These are phyloP conservation scores for Neomonachus schauinslandi DNA, from an alignment of 2,113 vertebrate species.

Conservation along the genomic window DNA sequence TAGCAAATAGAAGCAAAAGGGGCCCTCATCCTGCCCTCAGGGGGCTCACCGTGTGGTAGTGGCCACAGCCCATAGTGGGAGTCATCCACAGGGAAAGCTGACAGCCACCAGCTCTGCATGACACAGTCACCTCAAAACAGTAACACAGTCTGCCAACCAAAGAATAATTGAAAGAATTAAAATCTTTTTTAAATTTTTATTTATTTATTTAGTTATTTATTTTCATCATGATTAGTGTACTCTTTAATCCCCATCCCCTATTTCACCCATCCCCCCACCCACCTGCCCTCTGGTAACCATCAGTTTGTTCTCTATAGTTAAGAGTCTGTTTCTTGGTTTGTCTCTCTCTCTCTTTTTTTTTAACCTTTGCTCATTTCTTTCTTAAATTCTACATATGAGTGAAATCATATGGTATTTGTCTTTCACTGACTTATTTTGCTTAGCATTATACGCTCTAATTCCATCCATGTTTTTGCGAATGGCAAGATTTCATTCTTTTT, in stretches of 20 bases:
- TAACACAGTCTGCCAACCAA: neutral
- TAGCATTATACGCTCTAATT: neutral
- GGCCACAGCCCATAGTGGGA: neutral
- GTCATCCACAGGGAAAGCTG: neutral
- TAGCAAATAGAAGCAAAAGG: neutral
- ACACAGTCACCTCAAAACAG: neutral
- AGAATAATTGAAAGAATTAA: neutral
- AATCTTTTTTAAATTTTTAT: neutral
- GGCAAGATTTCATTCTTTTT: neutral
- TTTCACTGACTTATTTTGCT: neutral
- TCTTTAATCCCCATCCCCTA: neutral
- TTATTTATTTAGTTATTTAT: neutral
- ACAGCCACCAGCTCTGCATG: neutral
- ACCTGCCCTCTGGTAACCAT: neutral
- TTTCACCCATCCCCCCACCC: neutral
- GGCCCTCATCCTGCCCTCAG: neutral
- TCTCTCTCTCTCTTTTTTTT: neutral
- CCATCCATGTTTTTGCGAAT: neutral
- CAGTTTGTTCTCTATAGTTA: neutral
- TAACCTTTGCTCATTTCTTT: neutral
- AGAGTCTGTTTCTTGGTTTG: neutral
- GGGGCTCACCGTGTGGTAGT: neutral
- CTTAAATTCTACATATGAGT: neutral
- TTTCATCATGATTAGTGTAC: neutral
- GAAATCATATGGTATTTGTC: neutral